Evolutionary conservation across 2,113 vertebrate genomes (phyloP).

Genomic region (Okapia johnstoni): DNA sequence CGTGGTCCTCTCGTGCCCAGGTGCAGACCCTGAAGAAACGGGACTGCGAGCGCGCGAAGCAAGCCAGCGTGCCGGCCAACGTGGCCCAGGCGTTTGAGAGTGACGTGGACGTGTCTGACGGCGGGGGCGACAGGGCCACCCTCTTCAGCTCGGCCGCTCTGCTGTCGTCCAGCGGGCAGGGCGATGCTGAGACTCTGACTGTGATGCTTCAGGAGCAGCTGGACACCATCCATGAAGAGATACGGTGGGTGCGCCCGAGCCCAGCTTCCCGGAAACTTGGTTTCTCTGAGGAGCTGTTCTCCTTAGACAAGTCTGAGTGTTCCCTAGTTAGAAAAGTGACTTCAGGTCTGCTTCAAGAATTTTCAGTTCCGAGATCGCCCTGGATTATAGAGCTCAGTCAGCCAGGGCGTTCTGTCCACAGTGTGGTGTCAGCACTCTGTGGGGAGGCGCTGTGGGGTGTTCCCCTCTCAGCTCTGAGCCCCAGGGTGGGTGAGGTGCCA

Average conservation of each 20-base stretch:
- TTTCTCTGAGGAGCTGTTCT: neutral
- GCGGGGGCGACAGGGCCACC: conserved; percentile 93
- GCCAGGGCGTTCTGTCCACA: neutral
- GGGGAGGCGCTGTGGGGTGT: accelerated
- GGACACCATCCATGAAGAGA: conserved; percentile 98
- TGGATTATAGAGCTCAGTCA: neutral
- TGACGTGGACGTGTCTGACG: conserved; percentile 80
- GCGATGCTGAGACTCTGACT: conserved; percentile 96
- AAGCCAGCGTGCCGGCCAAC: too few species aligned
- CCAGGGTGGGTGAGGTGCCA: accelerated
- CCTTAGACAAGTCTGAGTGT: neutral
- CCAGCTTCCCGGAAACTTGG: accelerated
- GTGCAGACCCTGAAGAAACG: too few species aligned
- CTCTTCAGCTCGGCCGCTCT: conserved; percentile 95
- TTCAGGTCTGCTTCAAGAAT: neutral
- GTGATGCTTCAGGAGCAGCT: conserved; percentile 98
- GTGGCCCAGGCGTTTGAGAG: too few species aligned
- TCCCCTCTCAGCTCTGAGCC: too few species aligned
- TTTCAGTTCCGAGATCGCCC: neutral
- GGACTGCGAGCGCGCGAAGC: too few species aligned
- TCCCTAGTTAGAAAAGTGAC: too few species aligned
- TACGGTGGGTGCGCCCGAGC: conserved; percentile 80
- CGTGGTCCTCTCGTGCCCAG: too few species aligned
- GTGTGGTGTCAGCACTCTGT: accelerated
- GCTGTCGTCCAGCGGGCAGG: conserved; percentile 94